phyloP scores from a whole-genome alignment of 2,888 invertebrate genomes.

The Rhagium mordax region DNA sequence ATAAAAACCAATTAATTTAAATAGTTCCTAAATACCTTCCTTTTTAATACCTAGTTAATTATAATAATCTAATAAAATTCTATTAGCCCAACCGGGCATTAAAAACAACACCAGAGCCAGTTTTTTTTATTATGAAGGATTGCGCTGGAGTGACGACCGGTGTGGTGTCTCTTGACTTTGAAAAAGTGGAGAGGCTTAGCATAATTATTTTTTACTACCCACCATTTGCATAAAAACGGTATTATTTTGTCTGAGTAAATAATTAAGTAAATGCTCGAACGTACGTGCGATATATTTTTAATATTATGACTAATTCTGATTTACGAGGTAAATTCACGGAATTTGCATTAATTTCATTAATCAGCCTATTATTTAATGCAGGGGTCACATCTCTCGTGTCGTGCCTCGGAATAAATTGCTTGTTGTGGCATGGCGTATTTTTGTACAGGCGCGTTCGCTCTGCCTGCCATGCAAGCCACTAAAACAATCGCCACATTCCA shows the following conservation, averaged over 20 bases:
- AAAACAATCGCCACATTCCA: too few relatives aligned
- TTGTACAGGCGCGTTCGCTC: background rate
- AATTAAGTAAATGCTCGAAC: slow-evolving; percentile 19
- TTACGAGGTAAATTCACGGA: slow-evolving; percentile 16
- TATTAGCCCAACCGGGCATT: background rate
- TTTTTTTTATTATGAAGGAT: background rate
- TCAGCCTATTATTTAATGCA: background rate
- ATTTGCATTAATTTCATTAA: slow-evolving; percentile 7
- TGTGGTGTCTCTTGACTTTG: slow-evolving; percentile 22
- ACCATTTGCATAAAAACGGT: slow-evolving; percentile 32
- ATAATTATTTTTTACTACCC: slow-evolving; percentile 22
- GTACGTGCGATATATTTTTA: background rate
- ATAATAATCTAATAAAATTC: background rate
- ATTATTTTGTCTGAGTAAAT: slow-evolving; percentile 32
- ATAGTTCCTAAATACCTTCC: background rate
- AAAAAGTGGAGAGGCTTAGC: slow-evolving; percentile 10
- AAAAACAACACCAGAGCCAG: background rate
- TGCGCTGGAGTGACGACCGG: slow-evolving; percentile 9
- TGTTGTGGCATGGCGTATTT: background rate
- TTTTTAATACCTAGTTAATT: background rate
- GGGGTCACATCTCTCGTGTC: background rate
- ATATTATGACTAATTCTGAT: slow-evolving; percentile 30
- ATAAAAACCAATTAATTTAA: background rate
- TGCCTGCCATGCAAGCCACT: too few relatives aligned
- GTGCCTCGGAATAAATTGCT: background rate